phyloP scores from a whole-genome alignment of 2,888 invertebrate genomes.

The Gortyna flavago region DNA sequence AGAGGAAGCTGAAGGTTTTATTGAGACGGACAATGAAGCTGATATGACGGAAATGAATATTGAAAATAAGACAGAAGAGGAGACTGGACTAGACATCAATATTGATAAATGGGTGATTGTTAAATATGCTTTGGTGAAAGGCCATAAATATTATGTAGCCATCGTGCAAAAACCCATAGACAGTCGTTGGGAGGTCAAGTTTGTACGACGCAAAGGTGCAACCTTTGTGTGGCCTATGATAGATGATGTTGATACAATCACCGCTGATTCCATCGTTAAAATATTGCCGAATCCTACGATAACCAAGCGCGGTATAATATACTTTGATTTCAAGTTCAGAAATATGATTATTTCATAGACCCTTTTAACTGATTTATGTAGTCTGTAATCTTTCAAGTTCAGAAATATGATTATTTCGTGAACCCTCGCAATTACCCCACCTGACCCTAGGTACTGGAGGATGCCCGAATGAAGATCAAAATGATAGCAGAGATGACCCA shows the following conservation, averaged over 20 bases:
- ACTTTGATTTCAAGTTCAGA: slow-evolving; percentile 17
- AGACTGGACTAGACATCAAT: background rate
- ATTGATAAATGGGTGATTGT: slow-evolving; percentile 3
- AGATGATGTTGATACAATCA: slow-evolving; percentile 11
- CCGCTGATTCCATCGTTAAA: slow-evolving; percentile 6
- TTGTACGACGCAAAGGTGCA: slow-evolving; percentile 6
- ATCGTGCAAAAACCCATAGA: slow-evolving; percentile 16
- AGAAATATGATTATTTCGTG: too few relatives aligned
- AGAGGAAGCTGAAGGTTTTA: slow-evolving; percentile 14
- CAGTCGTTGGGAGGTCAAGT: background rate
- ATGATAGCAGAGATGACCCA: too few relatives aligned
- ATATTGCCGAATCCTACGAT: slow-evolving; percentile 8
- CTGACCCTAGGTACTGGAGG: too few relatives aligned
- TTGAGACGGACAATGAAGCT: slow-evolving; percentile 7
- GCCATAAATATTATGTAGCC: slow-evolving; percentile 19
- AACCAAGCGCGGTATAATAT: slow-evolving; percentile 14
- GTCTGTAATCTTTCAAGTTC: too few relatives aligned
- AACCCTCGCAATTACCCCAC: too few relatives aligned
- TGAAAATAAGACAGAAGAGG: slow-evolving; percentile 12
- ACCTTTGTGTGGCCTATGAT: slow-evolving; percentile 4
- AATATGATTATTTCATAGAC: slow-evolving; percentile 19
- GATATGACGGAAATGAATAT: background rate
- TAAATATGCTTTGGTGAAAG: slow-evolving; percentile 16
- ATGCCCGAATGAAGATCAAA: too few relatives aligned
- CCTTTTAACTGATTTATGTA: background rate